A percentile compares a stretch with the other conserved stretches of the same genome.
Evolutionary conservation across 2,113 vertebrate species (phyloP).

Genomic region (Emydocephalus ijimae): DNA sequence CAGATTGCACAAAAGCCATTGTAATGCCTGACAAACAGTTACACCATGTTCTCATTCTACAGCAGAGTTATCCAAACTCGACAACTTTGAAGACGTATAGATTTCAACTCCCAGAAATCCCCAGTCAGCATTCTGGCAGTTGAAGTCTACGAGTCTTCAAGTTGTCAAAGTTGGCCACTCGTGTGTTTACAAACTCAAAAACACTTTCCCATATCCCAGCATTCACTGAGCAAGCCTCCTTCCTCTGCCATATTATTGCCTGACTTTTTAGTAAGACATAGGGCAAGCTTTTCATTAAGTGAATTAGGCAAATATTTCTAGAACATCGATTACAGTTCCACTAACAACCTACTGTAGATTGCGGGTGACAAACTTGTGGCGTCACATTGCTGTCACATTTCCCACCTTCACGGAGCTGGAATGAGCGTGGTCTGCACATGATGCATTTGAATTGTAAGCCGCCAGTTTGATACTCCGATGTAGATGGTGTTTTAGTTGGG

Average conservation of each 20-base stretch:
- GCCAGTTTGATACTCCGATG: too few relatives aligned
- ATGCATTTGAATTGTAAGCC: too few relatives aligned
- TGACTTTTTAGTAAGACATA: constrained; percentile 11
- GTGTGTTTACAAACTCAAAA: constrained; percentile 41
- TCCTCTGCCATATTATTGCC: neutral
- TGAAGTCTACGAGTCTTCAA: neutral
- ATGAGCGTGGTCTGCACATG: too few relatives aligned
- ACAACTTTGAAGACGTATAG: neutral
- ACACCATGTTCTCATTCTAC: constrained; percentile 18
- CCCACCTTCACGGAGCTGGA: too few relatives aligned
- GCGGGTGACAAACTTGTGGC: too few relatives aligned
- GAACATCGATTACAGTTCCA: neutral
- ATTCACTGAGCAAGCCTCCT: constrained; percentile 4
- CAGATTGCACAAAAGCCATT: constrained; percentile 47
- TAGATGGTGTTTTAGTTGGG: neutral
- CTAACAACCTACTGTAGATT: too few relatives aligned
- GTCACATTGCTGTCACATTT: too few relatives aligned
- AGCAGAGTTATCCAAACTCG: neutral
- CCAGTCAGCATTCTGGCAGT: neutral
- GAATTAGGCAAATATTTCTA: constrained; percentile 14
- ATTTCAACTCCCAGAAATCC: neutral
- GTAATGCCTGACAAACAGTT: constrained; percentile 30
- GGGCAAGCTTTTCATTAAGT: constrained; percentile 8
- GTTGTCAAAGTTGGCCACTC: neutral
- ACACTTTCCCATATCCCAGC: constrained; percentile 26